These are phyloP conservation scores for Eriosoma lanigerum DNA, from an alignment of 1,140 invertebrate genomes.

Conservation along the genomic window DNA sequence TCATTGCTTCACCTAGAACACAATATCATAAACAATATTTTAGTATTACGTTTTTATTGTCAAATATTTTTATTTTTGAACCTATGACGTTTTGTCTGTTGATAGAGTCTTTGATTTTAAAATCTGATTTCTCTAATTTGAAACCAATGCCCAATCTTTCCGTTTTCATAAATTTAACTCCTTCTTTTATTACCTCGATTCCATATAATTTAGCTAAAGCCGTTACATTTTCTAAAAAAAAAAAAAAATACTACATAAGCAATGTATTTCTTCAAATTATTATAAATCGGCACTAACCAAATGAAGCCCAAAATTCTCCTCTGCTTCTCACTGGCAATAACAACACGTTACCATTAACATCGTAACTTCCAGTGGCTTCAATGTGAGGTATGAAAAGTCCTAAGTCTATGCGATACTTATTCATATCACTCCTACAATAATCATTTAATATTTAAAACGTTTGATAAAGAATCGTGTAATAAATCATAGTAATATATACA, in stretches of 20 bases:
- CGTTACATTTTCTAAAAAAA: constrained; percentile 66
- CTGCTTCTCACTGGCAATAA: constrained; percentile 74
- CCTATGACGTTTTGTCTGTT: constrained; percentile 76
- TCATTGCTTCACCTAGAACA: constrained; percentile 72
- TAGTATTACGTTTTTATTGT: background rate
- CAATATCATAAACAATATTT: background rate
- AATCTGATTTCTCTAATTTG: constrained; percentile 68
- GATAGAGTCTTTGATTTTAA: constrained; percentile 70
- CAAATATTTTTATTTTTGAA: constrained; percentile 55
- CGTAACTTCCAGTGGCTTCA: constrained; percentile 71
- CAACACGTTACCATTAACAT: constrained; percentile 72
- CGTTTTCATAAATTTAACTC: constrained; percentile 68
- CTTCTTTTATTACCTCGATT: constrained; percentile 64
- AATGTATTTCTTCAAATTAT: background rate
- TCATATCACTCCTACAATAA: constrained; percentile 65
- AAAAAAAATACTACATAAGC: background rate
- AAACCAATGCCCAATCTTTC: constrained; percentile 71
- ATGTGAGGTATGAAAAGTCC: constrained; percentile 64
- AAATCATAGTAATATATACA: background rate
- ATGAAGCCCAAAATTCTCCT: constrained; percentile 76
- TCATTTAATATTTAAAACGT: background rate
- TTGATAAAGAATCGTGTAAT: background rate
- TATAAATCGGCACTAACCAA: constrained; percentile 63
- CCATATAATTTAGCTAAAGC: constrained; percentile 72
- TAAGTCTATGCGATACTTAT: constrained; percentile 69